Percentiles rank a stretch among this genome's conserved stretches.
These are phyloP conservation scores for Polylopha cassiicola DNA, from an alignment of 2,888 invertebrate genomes.

Conservation along the genomic window DNA sequence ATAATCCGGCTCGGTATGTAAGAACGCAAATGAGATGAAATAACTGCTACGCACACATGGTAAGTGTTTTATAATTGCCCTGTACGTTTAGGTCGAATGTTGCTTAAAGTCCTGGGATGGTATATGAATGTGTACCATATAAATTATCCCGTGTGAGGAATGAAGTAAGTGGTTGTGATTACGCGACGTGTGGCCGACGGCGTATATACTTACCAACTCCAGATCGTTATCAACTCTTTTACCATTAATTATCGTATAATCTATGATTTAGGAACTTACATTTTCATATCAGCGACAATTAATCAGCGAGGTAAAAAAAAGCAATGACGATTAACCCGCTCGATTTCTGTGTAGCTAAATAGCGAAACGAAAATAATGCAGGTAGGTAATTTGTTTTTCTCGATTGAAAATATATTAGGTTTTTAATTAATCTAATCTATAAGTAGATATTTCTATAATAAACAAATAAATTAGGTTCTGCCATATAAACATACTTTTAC, in stretches of 20 bases:
- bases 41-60: slow-evolving; percentile 38
- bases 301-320: neutral
- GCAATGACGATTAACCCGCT: neutral
- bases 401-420: too few species aligned
- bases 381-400: too few species aligned
- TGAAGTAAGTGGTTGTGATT: slow-evolving; percentile 51
- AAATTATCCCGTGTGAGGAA: slow-evolving; percentile 47
- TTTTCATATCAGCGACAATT: slow-evolving; percentile 8
- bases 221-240: slow-evolving; percentile 11
- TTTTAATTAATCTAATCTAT: too few species aligned
- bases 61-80: slow-evolving; percentile 56
- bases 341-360: too few species aligned
- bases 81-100: slow-evolving; percentile 38
- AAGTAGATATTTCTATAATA: too few species aligned
- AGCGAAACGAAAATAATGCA: too few species aligned
- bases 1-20: slow-evolving; percentile 40
- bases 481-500: too few species aligned
- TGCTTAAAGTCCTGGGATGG: slow-evolving; percentile 45
- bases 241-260: slow-evolving; percentile 17
- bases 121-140: slow-evolving; percentile 41
- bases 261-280: slow-evolving; percentile 17
- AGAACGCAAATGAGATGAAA: slow-evolving; percentile 36
- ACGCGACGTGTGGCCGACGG: slow-evolving; percentile 33
- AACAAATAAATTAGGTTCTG: too few species aligned
- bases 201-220: too few species aligned